Conservation (phyloP, 2,888 invertebrate species). For the Isotomurus palustris region DNA sequence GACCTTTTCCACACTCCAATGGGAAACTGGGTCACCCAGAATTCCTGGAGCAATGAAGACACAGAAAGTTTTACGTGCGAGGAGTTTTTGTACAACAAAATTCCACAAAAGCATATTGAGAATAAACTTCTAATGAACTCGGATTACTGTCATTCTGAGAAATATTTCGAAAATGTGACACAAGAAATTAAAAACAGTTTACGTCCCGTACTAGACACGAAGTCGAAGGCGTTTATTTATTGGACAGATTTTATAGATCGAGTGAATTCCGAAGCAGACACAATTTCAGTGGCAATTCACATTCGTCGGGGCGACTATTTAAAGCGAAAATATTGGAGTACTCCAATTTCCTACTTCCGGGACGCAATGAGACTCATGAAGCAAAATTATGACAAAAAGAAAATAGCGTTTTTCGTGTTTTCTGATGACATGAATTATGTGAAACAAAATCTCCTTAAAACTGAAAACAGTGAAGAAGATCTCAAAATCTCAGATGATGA, state of each 20-base stretch:
- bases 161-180: neutral
- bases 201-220: neutral
- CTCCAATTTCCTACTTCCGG: neutral
- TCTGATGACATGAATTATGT: constrained; percentile 10
- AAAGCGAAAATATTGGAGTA: neutral
- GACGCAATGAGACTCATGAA: neutral
- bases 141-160: constrained; percentile 2
- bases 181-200: constrained; percentile 4
- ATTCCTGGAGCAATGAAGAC: too few species aligned
- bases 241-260: neutral
- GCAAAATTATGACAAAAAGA: neutral
- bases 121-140: neutral
- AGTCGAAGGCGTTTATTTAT: neutral
- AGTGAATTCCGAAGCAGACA: neutral
- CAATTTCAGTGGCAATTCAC: neutral
- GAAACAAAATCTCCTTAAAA: neutral
- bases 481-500: neutral
- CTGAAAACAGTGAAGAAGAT: too few species aligned
- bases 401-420: constrained; percentile 13
- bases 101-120: too few species aligned
- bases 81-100: too few species aligned
- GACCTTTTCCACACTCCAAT: neutral
- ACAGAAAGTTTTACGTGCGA: neutral
- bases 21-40: too few species aligned
- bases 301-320: neutral